phyloP scores from a whole-genome alignment of 2,888 invertebrate genomes.

The Drosophila affinis region DNA sequence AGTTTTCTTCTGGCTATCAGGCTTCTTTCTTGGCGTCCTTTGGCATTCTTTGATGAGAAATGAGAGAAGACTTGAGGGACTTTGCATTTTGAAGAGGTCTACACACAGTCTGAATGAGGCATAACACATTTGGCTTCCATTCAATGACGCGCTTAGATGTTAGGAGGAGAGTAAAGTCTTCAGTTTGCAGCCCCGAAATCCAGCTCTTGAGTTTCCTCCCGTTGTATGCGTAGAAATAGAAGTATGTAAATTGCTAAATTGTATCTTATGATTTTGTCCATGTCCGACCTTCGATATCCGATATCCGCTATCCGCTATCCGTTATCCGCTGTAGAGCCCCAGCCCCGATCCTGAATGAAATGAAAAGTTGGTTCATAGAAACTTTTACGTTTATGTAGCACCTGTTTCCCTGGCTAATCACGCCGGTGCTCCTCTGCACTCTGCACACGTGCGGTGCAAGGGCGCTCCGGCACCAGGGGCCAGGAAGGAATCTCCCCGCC shows the following conservation, averaged over 20 bases:
- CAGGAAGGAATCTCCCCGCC: constrained; percentile 13
- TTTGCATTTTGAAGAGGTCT: constrained; percentile 23
- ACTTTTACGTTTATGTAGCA: constrained; percentile 82
- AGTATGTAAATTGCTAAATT: constrained; percentile 17
- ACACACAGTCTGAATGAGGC: constrained; percentile 26
- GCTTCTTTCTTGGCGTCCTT: background rate
- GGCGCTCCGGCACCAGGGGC: constrained; percentile 36
- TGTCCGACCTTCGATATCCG: constrained; percentile 18
- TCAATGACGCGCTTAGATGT: constrained; percentile 62
- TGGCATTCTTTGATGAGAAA: constrained; percentile 8
- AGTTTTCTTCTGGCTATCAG: background rate
- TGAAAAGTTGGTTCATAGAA: constrained; percentile 81
- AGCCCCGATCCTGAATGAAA: constrained; percentile 17
- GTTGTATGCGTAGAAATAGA: constrained; percentile 15
- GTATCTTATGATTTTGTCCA: constrained; percentile 28
- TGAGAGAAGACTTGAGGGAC: constrained; percentile 33
- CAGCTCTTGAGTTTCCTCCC: constrained; percentile 33
- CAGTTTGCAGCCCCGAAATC: constrained; percentile 13
- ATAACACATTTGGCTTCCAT: constrained; percentile 65
- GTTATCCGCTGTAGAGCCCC: constrained; percentile 19
- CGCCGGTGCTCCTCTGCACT: constrained; percentile 54
- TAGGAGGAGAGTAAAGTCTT: constrained; percentile 5
- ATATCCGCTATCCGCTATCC: too few species aligned
- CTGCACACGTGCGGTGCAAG: constrained; percentile 34
- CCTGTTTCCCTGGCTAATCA: constrained; percentile 69